Percentiles rank a stretch among this genome's conserved stretches.
Conservation (phyloP, 2,113 vertebrate genomes). For the Oncorhynchus clarkii region DNA sequence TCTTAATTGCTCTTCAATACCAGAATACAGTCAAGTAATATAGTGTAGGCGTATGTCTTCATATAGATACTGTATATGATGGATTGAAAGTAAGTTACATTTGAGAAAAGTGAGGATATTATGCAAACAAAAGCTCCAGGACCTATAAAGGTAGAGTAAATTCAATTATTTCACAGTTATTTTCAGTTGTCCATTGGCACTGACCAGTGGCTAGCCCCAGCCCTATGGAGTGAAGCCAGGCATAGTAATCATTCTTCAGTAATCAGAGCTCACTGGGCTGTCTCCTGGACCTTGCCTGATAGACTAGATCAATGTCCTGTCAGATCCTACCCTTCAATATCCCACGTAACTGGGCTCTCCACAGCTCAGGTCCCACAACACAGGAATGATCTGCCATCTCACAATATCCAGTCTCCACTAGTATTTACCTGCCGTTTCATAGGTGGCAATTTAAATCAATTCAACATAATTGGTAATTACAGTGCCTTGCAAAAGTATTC, state of each 20-base stretch:
- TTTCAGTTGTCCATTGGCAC: constrained; percentile 26
- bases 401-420: too few species aligned
- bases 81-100: neutral
- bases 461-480: neutral
- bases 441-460: too few species aligned
- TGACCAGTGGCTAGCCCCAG: constrained; percentile 1
- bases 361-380: too few species aligned
- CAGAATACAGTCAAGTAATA: too few species aligned
- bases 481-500: too few species aligned
- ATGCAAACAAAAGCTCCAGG: neutral
- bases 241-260: neutral
- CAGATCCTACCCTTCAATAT: neutral
- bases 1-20: too few species aligned
- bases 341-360: too few species aligned
- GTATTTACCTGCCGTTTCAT: too few species aligned
- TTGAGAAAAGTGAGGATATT: neutral
- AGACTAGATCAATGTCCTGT: neutral
- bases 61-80: neutral
- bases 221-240: constrained; percentile 1
- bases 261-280: neutral
- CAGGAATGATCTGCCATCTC: too few species aligned
- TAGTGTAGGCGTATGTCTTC: too few species aligned
- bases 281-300: neutral
- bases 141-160: neutral
- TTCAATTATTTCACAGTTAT: neutral